Conservation (phyloP, 92 coral and sea anemone genomes). For the Phenganax subtilis region DNA sequence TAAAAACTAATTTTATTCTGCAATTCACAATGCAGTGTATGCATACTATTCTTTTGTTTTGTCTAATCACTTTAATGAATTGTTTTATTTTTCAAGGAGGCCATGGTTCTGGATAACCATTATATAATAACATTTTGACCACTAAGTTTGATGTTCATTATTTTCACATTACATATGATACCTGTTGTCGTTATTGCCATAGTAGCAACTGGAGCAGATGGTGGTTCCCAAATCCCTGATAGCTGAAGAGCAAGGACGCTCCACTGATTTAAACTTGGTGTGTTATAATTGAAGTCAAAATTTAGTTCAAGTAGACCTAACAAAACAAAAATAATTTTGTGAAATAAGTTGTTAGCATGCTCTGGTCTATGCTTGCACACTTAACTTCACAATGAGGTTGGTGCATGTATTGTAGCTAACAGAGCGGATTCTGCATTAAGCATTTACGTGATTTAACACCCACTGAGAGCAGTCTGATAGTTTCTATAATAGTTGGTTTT, state of each 20-base stretch:
- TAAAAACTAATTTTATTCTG: background rate
- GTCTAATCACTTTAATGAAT: background rate
- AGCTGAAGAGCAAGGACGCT: slow-evolving; percentile 77
- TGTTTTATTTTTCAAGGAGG: too few relatives aligned
- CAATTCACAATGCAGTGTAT: background rate
- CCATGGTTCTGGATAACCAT: too few relatives aligned
- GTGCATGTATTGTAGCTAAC: too few relatives aligned
- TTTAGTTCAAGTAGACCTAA: slow-evolving; percentile 81
- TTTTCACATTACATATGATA: background rate
- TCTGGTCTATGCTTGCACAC: too few relatives aligned
- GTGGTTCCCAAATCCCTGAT: slow-evolving; percentile 91
- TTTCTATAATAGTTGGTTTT: too few relatives aligned
- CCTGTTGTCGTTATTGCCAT: slow-evolving; percentile 44
- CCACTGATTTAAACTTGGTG: slow-evolving; percentile 87
- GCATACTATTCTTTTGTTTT: too few relatives aligned
- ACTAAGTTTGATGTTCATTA: too few relatives aligned
- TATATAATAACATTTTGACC: too few relatives aligned
- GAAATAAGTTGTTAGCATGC: background rate
- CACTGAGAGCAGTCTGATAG: too few relatives aligned
- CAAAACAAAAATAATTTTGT: background rate
- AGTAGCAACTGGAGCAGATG: slow-evolving; percentile 59
- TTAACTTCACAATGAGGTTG: too few relatives aligned
- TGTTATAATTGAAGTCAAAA: slow-evolving; percentile 87
- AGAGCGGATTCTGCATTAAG: too few relatives aligned
- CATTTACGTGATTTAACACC: too few relatives aligned